phyloP scores from a whole-genome alignment of 2,888 invertebrate species.

The Drosophila barbarae region DNA sequence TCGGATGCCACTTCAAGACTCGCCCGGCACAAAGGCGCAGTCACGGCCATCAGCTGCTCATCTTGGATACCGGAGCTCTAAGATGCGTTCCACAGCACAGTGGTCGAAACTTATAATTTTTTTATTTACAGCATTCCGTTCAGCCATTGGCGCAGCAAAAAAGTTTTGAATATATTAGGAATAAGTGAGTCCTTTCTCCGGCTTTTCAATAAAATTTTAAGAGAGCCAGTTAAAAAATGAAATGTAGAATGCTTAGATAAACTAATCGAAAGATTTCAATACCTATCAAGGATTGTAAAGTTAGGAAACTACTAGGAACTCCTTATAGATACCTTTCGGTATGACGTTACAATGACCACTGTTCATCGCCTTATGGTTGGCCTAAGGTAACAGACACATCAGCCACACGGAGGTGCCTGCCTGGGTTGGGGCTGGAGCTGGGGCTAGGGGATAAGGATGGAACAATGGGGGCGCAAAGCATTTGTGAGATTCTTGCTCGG shows the following conservation, averaged over 20 bases:
- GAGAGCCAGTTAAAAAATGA: too few relatives aligned
- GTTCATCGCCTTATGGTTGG: slow-evolving; percentile 9
- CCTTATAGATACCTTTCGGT: too few relatives aligned
- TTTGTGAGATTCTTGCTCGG: slow-evolving; percentile 51
- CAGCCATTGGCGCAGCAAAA: too few relatives aligned
- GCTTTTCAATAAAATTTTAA: too few relatives aligned
- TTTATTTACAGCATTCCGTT: not conserved
- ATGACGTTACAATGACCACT: not conserved
- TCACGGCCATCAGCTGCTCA: slow-evolving; percentile 33
- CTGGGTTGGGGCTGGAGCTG: not conserved
- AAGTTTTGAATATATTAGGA: too few relatives aligned
- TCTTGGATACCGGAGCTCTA: not conserved
- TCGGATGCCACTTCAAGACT: slow-evolving; percentile 38
- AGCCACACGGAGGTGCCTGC: slow-evolving; percentile 2
- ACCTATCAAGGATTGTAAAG: too few relatives aligned
- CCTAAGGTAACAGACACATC: slow-evolving; percentile 54
- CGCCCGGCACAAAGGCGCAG: slow-evolving; percentile 27
- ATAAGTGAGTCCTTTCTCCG: too few relatives aligned
- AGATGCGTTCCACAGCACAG: slow-evolving; percentile 6
- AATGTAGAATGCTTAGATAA: too few relatives aligned
- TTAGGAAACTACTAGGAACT: too few relatives aligned
- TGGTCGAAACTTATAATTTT: not conserved
- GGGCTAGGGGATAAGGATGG: not conserved
- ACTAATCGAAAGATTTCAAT: too few relatives aligned
- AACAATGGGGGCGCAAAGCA: slow-evolving; percentile 54